phyloP scores from a whole-genome alignment of 1,140 invertebrate genomes.

The Lordiphosa clarofinis region DNA sequence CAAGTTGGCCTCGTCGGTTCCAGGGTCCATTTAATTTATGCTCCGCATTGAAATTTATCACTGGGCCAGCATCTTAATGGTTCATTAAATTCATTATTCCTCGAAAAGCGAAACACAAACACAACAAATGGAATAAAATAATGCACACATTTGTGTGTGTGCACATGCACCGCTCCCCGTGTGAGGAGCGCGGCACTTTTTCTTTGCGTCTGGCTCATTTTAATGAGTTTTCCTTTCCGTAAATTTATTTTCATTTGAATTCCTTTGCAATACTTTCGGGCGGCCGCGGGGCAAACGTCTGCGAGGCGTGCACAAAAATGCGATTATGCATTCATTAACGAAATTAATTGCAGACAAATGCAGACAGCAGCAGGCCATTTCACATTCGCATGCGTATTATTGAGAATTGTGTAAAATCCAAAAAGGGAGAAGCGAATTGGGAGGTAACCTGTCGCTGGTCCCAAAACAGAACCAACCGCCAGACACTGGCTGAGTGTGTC shows the following conservation, averaged over 20 bases:
- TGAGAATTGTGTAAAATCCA: conserved; percentile 36
- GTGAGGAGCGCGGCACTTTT: conserved; percentile 5
- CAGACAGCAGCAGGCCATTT: conserved; percentile 41
- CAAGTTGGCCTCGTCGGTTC: conserved; percentile 26
- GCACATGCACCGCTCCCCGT: conserved; percentile 29
- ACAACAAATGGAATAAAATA: conserved; percentile 57
- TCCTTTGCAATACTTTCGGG: conserved; percentile 61
- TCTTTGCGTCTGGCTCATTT: conserved; percentile 60
- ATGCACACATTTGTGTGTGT: conserved; percentile 50
- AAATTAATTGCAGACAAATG: conserved; percentile 75
- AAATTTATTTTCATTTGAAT: conserved; percentile 77
- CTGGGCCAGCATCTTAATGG: conserved; percentile 73
- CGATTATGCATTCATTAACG: conserved; percentile 76
- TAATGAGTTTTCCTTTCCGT: conserved; percentile 76
- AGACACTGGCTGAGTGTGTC: conserved; percentile 15
- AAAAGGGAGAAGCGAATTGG: neutral
- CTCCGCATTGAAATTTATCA: conserved; percentile 69
- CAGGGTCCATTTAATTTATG: conserved; percentile 67
- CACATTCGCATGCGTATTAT: conserved; percentile 46
- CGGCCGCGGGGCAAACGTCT: conserved; percentile 55
- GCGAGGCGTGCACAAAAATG: conserved; percentile 72
- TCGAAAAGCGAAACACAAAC: conserved; percentile 44
- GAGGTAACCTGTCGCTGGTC: too few species aligned
- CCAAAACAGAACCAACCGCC: conserved; percentile 8
- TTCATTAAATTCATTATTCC: conserved; percentile 76